A percentile compares a stretch with the other conserved stretches of the same genome.
These are phyloP conservation scores for Paramisgurnus dabryanus DNA, from an alignment of 2,113 vertebrate genomes.

Conservation along the genomic window DNA sequence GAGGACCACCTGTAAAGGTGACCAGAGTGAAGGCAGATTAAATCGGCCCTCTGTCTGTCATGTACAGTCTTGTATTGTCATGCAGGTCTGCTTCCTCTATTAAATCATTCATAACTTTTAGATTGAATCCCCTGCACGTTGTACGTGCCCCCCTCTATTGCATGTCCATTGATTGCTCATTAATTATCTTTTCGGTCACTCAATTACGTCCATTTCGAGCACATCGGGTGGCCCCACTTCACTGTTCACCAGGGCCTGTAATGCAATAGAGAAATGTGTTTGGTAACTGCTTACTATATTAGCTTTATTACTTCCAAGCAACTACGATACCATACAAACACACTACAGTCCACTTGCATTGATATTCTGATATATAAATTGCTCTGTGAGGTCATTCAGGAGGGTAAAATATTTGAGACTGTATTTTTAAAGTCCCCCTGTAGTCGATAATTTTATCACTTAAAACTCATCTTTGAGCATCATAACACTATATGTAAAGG, in stretches of 20 bases:
- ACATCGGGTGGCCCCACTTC: conserved; percentile 64
- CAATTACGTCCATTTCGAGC: conserved; percentile 72
- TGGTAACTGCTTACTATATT: background rate
- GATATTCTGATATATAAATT: background rate
- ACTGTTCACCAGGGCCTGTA: conserved; percentile 56
- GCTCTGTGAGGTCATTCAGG: background rate
- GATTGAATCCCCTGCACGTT: conserved; percentile 69
- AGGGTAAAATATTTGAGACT: background rate
- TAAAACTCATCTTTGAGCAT: too few species aligned
- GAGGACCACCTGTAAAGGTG: conserved; percentile 18
- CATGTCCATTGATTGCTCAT: conserved; percentile 78
- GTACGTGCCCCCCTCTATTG: conserved; percentile 59
- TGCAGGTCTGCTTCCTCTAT: conserved; percentile 71
- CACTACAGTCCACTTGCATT: background rate
- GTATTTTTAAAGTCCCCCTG: too few species aligned
- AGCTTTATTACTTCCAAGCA: conserved; percentile 51
- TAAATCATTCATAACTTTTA: conserved; percentile 78
- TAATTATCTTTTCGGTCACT: conserved; percentile 78
- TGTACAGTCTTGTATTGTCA: conserved; percentile 68
- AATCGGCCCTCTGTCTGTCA: conserved; percentile 46
- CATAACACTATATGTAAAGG: too few species aligned
- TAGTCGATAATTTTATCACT: too few species aligned
- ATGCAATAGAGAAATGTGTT: conserved; percentile 30
- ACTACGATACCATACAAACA: background rate
- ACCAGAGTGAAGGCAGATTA: conserved; percentile 54